Base-by-base conservation (phyloP, 2,888 invertebrate species). In the Sesia bembeciformis region DNA sequence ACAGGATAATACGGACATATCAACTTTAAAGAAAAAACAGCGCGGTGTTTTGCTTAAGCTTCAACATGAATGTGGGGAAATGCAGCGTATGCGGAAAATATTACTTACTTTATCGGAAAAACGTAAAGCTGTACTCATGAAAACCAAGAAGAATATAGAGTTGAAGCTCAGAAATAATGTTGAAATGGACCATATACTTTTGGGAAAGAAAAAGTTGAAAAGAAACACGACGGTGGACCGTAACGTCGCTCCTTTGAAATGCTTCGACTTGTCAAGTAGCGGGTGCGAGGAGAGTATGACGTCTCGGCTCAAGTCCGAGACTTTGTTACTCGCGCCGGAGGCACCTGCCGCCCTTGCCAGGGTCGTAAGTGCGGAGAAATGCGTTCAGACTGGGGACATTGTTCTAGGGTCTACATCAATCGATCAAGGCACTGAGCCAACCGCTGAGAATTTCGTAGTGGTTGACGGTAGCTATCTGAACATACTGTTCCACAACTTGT, bases 41-140 rank as follows among this genome's bases (percentile, higher is more conserved):
- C 84, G 93, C 51, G 93, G 92, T 1, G 84, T 94, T 8, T 74
- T 93, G 54, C 76, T 93, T 49, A 92, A 92, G 67, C 77, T 93
- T 41, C 91, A 93, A 58, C 92, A 93, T 68, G 93, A 93, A 67
- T 92, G 93, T 71, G 93, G 93, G 52, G 93, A 94, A 75, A 92
- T 94, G 86, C 91, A 91, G 66, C 87, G 92, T 66, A 89, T 89
- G 84, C 78, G 87, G 4, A 87, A 84, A 62, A 84, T 87, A 4
- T 64, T 89, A 8, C 68, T 89, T 40, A 72, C 85, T 3, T 74
- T 86, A 52, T 85, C 87, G 1, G 87, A 89, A 43, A 84, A 81
- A 59, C 74, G 89, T 0, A 87, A 87, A 70, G 65, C 78, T 4
- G 84, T 82, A 39, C 81, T 89, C 52, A 78, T 87, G 74, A 86